Evolutionary conservation across 2,113 vertebrate genomes (phyloP), one percentile per base, ranked within the genome.

Genomic region (Myxocyprinus asiaticus): DNA sequence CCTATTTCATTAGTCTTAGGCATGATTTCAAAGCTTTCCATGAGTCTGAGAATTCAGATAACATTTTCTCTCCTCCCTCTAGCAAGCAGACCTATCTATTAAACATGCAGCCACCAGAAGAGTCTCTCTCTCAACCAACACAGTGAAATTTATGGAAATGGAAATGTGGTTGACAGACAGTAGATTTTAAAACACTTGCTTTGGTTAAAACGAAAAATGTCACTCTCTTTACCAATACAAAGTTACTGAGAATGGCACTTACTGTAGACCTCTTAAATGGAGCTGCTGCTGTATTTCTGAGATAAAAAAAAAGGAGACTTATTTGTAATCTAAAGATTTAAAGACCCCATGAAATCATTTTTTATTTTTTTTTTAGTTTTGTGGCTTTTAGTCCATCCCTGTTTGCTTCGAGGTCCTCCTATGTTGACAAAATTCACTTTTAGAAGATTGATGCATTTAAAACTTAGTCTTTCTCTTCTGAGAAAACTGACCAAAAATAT

Each of bases 71-170:
- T 43, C 14, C 66, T 65, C 51, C 58, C 17, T 59, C 67, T 9
- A 55, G 67, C 47, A 50, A 42, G 9, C 69, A 42, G 44, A 33
- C 74, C 59, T 67, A 77, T 83, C 81, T 79, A 83, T 81, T 83
- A 81, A 81, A 77, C 72, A 68, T 63, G 51, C 69, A 45, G 44
- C 70, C 56, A 17, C 67, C 68, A 56, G 11, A 51, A 67, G 17
- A 33, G 22, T 55, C 56, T 61, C 44, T 61, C 15, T 9, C 72
- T 55, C 69, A 50, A 56, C 69, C 67, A 53, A 67, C 53, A 33
- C 22, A 69, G 33, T 51, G n/a, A 66, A 53, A 76, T 83, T 70
- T 79, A 77, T 80, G 82, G 55, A 85, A 83, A 85, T 80, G 66
- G 4, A 67, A 74, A 82, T 77, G 59, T 45, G 9, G 45, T 53